Percentiles rank a stretch among this genome's conserved stretches.
Conservation (phyloP, 2,888 invertebrate genomes). For the Epirrita christyi region DNA sequence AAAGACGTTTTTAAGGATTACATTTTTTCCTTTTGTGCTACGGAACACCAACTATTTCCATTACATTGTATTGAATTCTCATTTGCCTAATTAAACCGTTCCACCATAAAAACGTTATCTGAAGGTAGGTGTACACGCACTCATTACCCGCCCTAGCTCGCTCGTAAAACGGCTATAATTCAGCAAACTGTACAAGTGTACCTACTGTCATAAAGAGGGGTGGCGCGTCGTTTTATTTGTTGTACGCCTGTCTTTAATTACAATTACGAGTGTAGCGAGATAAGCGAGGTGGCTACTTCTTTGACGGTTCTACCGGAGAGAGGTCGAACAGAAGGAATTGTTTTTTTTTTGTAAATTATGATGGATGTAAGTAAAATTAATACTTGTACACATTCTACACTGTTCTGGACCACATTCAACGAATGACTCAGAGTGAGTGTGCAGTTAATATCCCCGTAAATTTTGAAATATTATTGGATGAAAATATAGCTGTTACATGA, state of each 20-base stretch:
- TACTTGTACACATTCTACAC: no score
- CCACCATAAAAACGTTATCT: constrained; percentile 34
- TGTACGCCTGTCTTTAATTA: constrained; percentile 61
- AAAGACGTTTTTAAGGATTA: no score
- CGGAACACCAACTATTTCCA: not conserved
- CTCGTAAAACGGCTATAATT: constrained; percentile 55
- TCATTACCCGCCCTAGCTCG: constrained; percentile 44
- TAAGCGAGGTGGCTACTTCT: constrained; percentile 27
- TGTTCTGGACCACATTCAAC: no score
- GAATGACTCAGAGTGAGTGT: no score
- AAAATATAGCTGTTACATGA: no score
- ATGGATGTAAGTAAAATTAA: no score
- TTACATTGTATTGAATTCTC: constrained; percentile 26
- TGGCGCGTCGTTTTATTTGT: constrained; percentile 52
- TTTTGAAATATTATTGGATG: no score
- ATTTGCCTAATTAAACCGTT: constrained; percentile 18
- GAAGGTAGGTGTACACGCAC: constrained; percentile 34
- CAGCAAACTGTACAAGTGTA: constrained; percentile 50
- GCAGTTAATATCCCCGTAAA: no score
- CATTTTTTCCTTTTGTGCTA: no score
- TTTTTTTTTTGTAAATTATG: no score
- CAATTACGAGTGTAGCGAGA: constrained; percentile 50
- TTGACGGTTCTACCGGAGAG: no score
- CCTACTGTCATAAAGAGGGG: constrained; percentile 63
- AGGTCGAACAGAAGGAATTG: no score